Evolutionary conservation across 2,888 invertebrate genomes (phyloP).

Genomic region (Carcina quercana): DNA sequence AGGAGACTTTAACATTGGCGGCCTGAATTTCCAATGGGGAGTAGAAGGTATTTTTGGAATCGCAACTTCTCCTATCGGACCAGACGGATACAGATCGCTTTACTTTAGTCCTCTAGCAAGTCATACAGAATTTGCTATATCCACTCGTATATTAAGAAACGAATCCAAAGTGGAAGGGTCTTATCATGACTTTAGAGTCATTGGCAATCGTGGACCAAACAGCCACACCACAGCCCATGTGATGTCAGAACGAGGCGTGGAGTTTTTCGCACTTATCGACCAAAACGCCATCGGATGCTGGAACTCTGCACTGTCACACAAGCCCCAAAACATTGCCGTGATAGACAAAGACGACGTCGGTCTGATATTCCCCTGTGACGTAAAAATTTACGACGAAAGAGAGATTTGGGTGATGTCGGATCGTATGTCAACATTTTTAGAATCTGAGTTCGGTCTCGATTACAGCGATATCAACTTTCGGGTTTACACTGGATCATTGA

Average conservation of each 20-base stretch:
- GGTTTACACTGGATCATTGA: constrained; percentile 81
- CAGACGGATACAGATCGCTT: constrained; percentile 80
- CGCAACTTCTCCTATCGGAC: constrained; percentile 78
- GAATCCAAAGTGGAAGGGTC: constrained; percentile 78
- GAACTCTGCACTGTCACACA: constrained; percentile 80
- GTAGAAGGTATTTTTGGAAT: constrained; percentile 89
- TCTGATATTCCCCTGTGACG: constrained; percentile 85
- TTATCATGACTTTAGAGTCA: constrained; percentile 80
- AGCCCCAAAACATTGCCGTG: constrained; percentile 78
- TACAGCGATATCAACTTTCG: constrained; percentile 87
- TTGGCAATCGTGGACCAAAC: constrained; percentile 79
- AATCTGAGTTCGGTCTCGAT: constrained; percentile 74
- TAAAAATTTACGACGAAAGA: constrained; percentile 81
- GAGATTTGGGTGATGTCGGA: constrained; percentile 89
- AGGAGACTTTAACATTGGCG: constrained; percentile 86
- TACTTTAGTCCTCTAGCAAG: constrained; percentile 88
- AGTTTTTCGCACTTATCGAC: constrained; percentile 85
- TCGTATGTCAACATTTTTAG: constrained; percentile 86
- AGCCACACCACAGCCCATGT: constrained; percentile 83
- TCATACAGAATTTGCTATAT: constrained; percentile 85
- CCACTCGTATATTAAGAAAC: constrained; percentile 82
- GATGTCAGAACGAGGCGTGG: constrained; percentile 83
- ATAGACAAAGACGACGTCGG: constrained; percentile 84
- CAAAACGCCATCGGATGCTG: constrained; percentile 90
- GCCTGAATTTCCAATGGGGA: constrained; percentile 90